Conservation (phyloP, 1,140 invertebrate genomes). For the Anthonomus grandis region DNA sequence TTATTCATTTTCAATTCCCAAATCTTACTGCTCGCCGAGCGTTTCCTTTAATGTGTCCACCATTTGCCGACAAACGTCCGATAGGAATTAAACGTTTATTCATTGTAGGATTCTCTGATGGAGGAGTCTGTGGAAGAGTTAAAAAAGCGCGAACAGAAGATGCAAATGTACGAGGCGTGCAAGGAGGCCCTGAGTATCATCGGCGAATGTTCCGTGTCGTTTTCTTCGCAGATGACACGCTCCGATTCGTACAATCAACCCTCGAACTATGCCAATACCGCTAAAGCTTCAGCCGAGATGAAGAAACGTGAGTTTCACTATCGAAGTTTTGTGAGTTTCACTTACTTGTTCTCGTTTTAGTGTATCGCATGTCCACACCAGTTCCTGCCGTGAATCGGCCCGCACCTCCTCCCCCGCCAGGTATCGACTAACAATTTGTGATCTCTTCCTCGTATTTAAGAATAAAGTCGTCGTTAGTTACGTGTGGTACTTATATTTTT, state of each 20-base stretch:
- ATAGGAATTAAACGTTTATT: no score
- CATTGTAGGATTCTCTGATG: conserved; percentile 92
- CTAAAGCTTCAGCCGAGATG: background rate
- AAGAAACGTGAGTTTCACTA: conserved; percentile 4
- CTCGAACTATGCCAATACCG: background rate
- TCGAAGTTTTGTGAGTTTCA: background rate
- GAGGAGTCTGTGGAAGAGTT: conserved; percentile 98
- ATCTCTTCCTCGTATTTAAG: background rate
- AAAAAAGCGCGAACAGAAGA: conserved; percentile 92
- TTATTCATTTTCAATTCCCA: no score
- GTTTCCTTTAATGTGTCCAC: no score
- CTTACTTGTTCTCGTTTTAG: conserved; percentile 12
- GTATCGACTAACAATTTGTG: conserved; percentile 10
- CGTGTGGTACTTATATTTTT: background rate
- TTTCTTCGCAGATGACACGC: no score
- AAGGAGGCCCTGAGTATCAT: conserved; percentile 97
- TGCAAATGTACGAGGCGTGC: conserved; percentile 99
- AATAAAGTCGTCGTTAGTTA: background rate
- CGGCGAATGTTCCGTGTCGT: conserved; percentile 78
- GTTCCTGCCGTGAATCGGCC: conserved; percentile 22
- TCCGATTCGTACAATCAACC: background rate
- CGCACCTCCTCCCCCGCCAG: conserved; percentile 32
- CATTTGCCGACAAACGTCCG: no score
- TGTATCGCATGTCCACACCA: conserved; percentile 26
- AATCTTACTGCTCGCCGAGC: no score